phyloP scores from a whole-genome alignment of 2,113 vertebrate species.

The Perognathus longimembris region DNA sequence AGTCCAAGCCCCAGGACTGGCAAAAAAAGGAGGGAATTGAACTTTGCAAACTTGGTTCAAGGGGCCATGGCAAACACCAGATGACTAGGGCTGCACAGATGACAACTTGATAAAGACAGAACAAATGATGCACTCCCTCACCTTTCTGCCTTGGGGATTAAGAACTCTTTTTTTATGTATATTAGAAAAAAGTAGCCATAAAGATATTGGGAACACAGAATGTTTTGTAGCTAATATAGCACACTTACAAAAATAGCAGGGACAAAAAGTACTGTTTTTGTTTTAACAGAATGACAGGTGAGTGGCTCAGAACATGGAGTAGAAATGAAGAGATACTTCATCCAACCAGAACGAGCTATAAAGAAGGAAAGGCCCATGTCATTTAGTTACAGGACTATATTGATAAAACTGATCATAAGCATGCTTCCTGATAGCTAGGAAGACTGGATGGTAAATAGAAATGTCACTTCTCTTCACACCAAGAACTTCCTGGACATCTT shows the following conservation, averaged over 20 bases:
- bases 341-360: not conserved
- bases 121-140: not conserved
- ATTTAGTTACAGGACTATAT: not conserved
- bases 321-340: constrained; percentile 1
- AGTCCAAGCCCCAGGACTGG: too few species aligned
- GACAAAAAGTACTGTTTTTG: constrained; percentile 55
- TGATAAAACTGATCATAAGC: not conserved
- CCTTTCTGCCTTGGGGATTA: not conserved
- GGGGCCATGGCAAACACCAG: not conserved
- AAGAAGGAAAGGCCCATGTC: not conserved
- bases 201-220: not conserved
- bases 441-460: not conserved
- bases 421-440: not conserved
- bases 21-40: not conserved
- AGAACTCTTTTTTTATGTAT: not conserved
- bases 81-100: not conserved
- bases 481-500: constrained; percentile 27
- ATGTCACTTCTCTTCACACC: not conserved
- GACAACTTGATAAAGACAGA: not conserved
- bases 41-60: not conserved
- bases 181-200: not conserved
- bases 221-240: constrained; percentile 9
- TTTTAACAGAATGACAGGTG: constrained; percentile 49
- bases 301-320: not conserved
- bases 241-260: constrained; percentile 36